Conservation (phyloP, 2,113 vertebrate species). For the Verasper variegatus region DNA sequence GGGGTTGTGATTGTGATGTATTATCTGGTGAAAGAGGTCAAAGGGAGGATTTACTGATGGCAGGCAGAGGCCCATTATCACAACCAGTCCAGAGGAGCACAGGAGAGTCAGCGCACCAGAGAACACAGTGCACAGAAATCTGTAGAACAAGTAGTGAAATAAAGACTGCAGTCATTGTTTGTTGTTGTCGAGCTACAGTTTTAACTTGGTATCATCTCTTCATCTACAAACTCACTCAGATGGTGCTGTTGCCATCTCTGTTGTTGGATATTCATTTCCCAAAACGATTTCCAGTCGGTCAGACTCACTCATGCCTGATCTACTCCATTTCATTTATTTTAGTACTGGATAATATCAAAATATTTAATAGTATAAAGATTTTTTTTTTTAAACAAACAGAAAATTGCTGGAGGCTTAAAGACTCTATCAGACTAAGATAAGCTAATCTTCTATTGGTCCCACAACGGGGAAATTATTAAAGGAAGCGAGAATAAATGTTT, state of each 20-base stretch:
- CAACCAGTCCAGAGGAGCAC: conserved; percentile 49
- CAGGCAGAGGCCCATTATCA: conserved; percentile 42
- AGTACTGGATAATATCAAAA: background rate
- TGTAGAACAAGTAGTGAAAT: background rate
- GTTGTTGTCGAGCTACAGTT: background rate
- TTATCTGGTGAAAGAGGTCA: conserved; percentile 60
- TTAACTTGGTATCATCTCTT: no score
- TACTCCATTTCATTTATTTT: background rate
- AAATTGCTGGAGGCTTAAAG: background rate
- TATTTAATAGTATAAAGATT: background rate
- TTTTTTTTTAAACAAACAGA: background rate
- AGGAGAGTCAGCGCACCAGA: conserved; percentile 28
- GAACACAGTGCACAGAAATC: conserved; percentile 26
- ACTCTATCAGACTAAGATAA: background rate
- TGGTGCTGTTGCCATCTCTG: background rate
- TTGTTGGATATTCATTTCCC: background rate
- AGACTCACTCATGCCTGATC: no score
- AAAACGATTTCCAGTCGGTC: background rate
- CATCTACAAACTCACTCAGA: no score
- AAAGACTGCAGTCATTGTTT: conserved; percentile 6
- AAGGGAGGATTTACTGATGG: conserved; percentile 50
- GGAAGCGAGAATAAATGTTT: no score
- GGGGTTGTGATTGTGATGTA: conserved; percentile 55
- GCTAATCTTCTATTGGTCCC: no score
- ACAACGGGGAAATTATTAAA: no score